A percentile compares a stretch with the other conserved stretches of the same genome.
Conservation (phyloP, 2,113 vertebrate genomes). For the Sprattus sprattus region DNA sequence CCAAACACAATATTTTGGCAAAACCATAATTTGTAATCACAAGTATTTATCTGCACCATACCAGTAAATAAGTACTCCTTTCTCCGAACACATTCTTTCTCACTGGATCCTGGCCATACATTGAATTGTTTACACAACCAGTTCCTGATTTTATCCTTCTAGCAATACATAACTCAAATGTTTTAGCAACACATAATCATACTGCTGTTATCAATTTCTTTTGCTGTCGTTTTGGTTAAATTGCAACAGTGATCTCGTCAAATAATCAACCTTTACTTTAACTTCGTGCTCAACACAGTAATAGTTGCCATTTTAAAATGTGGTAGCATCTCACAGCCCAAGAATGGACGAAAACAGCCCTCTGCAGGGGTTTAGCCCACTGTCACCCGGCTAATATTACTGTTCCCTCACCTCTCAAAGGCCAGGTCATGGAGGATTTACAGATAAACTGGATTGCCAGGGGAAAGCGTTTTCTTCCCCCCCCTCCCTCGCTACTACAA, state of each 20-base stretch:
- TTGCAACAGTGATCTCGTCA: too few species aligned
- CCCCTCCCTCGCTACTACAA: neutral
- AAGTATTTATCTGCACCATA: too few species aligned
- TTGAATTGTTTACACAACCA: too few species aligned
- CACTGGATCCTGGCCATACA: too few species aligned
- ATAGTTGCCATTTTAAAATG: too few species aligned
- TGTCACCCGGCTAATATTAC: neutral
- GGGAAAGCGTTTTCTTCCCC: neutral
- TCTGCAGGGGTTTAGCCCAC: neutral
- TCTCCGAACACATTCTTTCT: too few species aligned
- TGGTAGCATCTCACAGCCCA: neutral
- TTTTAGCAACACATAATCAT: neutral
- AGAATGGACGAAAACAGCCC: neutral
- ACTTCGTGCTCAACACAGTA: neutral
- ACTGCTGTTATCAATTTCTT: neutral
- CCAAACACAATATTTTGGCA: neutral
- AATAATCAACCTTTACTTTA: neutral
- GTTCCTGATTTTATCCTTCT: neutral
- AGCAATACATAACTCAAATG: neutral
- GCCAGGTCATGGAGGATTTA: neutral
- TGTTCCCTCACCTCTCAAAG: neutral
- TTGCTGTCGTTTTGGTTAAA: too few species aligned
- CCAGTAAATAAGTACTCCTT: too few species aligned
- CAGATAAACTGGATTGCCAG: neutral
- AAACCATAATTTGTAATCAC: too few species aligned